Base-by-base conservation (phyloP, 2,797 vertebrate genomes). In the Botia almorhae region DNA sequence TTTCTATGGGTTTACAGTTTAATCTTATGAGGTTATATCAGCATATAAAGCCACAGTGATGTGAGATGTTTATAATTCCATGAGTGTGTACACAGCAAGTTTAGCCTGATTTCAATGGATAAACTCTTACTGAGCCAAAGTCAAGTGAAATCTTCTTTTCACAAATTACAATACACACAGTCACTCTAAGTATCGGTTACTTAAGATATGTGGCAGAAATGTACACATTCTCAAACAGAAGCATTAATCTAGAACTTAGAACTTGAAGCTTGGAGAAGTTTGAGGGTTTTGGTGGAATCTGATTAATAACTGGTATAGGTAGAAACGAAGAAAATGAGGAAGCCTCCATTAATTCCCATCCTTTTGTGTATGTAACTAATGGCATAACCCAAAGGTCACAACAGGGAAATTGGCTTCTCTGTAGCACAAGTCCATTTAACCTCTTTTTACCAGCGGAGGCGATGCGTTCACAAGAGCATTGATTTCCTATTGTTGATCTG, bases 351-450 rank as follows among this genome's bases (percentile, higher is more conserved):
- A 85, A 85, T 85, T 85, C 74, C 67, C 65, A 75, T 68, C 58
- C 82, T 81, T 87, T 83, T 78, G 82, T 85, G 80, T 80, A 75
- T 84, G 80, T 82, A 84, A 84, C 76, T 83, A 87, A 83, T 84
- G 87, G 82, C 77, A 83, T 84, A 78, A 82, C 64, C 82, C 76
- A 63, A 72, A 85, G 87, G 83, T 85, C 87, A 87, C 70, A 71
- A 16, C 33, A 53, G 78, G 83, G 78, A 71, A 86, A 87, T 82
- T 81, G 79, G 75, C 78, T 85, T 79, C 78, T 85, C 80, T 82
- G 83, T 82, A 81, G 80, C 61, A 26, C 83, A 71, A 69, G 84
- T 61, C 76, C 83, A 81, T 87, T 86, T 81, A 85, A 87, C 85
- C 84, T 87, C 85, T 80, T 85, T 85, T 85, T 81, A 81, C 77